A percentile compares a stretch with the other conserved stretches of the same genome.
Conservation (phyloP, 2,888 invertebrate species). For the Dinocampus coccinellae region DNA sequence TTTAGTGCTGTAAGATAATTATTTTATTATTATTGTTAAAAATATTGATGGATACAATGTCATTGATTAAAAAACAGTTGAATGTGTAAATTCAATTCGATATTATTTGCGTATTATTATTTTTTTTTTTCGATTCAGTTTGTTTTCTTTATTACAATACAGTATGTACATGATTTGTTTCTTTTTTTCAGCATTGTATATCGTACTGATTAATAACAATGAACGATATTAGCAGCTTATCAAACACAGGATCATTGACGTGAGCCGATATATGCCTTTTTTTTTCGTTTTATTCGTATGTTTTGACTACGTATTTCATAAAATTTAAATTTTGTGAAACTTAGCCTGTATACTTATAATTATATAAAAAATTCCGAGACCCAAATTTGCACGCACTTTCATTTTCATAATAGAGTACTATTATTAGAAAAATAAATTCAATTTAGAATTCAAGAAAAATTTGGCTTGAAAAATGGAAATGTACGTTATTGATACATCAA, state of each 20-base stretch:
- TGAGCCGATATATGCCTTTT: background rate
- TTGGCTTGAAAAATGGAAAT: background rate
- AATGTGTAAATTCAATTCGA: slow-evolving; percentile 8
- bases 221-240: slow-evolving; percentile 47
- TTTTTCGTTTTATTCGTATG: slow-evolving; percentile 12
- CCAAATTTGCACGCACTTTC: background rate
- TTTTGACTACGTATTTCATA: background rate
- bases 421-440: background rate
- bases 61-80: background rate
- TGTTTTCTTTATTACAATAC: slow-evolving; percentile 58
- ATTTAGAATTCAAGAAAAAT: background rate
- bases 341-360: background rate
- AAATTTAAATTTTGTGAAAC: background rate
- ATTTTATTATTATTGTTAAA: background rate
- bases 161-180: slow-evolving; percentile 59
- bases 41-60: background rate
- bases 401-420: background rate
- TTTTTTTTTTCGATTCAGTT: slow-evolving; percentile 27
- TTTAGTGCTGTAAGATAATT: background rate
- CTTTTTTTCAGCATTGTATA: slow-evolving; percentile 41
- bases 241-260: slow-evolving; percentile 8
- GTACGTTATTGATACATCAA: no score
- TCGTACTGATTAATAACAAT: slow-evolving; percentile 47
- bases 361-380: slow-evolving; percentile 8
- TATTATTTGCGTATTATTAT: slow-evolving; percentile 25